Conservation (phyloP, 2,888 invertebrate species). For the Mesochorus sp. region DNA sequence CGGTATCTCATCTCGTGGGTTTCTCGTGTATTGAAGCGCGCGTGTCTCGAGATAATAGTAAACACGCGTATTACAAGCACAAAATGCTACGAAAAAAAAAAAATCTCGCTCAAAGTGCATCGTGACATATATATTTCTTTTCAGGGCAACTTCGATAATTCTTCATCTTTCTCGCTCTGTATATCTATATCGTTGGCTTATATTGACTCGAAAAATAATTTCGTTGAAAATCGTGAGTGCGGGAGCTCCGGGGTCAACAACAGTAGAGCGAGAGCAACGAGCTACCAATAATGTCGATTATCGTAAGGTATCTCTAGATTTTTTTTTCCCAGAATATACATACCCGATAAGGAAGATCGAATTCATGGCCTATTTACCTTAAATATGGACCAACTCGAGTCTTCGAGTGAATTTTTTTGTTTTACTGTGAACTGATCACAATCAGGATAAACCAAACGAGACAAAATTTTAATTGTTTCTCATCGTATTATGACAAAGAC, state of each 20-base stretch:
- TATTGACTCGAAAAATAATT: neutral
- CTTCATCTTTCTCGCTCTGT: no score
- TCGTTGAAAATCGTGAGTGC: neutral
- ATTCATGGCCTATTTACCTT: neutral
- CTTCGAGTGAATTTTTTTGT: no score
- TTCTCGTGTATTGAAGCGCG: neutral
- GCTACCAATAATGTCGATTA: neutral
- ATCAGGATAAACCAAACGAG: no score
- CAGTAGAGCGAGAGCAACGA: neutral
- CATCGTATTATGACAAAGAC: no score
- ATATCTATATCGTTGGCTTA: no score
- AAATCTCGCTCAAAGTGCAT: slow-evolving; percentile 35
- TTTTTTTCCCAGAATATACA: neutral
- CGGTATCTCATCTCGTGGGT: neutral
- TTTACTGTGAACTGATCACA: no score
- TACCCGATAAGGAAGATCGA: neutral
- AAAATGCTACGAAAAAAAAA: neutral
- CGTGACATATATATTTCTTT: neutral
- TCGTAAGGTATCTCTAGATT: neutral
- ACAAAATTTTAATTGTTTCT: no score
- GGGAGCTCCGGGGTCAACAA: slow-evolving; percentile 5
- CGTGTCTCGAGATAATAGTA: slow-evolving; percentile 9
- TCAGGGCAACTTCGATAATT: neutral
- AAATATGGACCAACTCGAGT: no score
- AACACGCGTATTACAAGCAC: slow-evolving; percentile 1